Percentiles rank a stretch among this genome's conserved stretches.
Conservation (phyloP, 2,888 invertebrate species). For the Ectropis crepuscularia region DNA sequence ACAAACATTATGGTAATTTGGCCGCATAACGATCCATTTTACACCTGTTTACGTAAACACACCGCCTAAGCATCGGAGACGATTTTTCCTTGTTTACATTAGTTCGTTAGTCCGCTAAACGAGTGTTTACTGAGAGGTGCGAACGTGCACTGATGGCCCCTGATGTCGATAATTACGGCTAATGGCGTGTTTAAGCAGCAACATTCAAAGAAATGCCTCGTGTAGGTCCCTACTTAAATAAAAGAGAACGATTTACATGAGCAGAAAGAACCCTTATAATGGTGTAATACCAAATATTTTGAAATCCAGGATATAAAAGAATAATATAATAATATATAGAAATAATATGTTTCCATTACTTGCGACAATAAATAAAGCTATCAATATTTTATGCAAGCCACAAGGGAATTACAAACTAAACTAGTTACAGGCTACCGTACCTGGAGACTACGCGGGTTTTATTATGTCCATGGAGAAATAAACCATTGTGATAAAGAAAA, state of each 20-base stretch:
- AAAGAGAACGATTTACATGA: background rate
- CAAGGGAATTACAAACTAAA: conserved; percentile 47
- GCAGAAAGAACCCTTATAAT: background rate
- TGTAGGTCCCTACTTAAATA: background rate
- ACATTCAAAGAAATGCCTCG: conserved; percentile 14
- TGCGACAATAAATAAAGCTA: conserved; percentile 36
- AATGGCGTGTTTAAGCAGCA: conserved; percentile 22
- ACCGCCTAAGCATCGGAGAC: conserved; percentile 68
- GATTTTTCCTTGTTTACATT: conserved; percentile 60
- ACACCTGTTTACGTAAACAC: conserved; percentile 81
- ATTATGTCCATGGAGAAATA: conserved; percentile 34
- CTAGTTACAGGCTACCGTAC: conserved; percentile 39
- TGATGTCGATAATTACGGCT: conserved; percentile 46
- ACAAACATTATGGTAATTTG: conserved; percentile 81
- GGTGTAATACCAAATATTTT: too few relatives aligned
- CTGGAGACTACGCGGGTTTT: conserved; percentile 22
- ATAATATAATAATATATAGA: too few relatives aligned
- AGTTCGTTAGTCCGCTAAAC: conserved; percentile 50
- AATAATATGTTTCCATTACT: conserved; percentile 5
- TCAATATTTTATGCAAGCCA: conserved; percentile 47
- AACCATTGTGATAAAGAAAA: conserved; percentile 32
- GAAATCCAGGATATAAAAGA: too few relatives aligned
- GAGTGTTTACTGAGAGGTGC: conserved; percentile 49
- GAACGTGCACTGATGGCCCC: conserved; percentile 48
- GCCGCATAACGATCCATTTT: conserved; percentile 77